Evolutionary conservation across 2,797 vertebrate species (phyloP).

Genomic region (Chelon auratus): DNA sequence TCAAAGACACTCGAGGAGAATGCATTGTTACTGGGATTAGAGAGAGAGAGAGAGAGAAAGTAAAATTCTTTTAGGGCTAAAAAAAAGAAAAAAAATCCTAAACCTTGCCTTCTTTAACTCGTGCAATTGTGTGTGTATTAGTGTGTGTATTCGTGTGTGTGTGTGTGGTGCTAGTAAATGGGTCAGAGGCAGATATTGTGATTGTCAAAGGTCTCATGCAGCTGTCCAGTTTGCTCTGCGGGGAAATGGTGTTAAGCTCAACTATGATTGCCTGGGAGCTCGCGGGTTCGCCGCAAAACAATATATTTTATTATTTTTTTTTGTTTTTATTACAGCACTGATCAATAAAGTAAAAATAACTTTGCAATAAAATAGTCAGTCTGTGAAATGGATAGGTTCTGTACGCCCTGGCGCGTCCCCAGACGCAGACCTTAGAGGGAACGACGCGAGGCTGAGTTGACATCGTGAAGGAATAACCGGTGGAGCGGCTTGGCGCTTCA

Average conservation of each 20-base stretch:
- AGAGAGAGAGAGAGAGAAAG: neutral
- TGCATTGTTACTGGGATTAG: conserved; percentile 24
- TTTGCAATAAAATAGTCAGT: conserved; percentile 38
- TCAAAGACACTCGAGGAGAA: conserved; percentile 36
- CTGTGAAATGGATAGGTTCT: conserved; percentile 36
- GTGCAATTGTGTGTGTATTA: neutral
- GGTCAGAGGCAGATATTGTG: conserved; percentile 37
- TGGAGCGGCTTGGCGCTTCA: conserved; percentile 24
- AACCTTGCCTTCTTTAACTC: conserved; percentile 10
- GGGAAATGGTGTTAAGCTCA: conserved; percentile 17
- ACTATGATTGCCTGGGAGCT: conserved; percentile 25
- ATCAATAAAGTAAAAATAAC: conserved; percentile 63
- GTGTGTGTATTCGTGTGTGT: conserved; percentile 2
- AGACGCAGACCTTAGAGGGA: conserved; percentile 10
- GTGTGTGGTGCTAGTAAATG: conserved; percentile 5
- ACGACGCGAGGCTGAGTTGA: conserved; percentile 24
- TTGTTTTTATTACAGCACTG: neutral
- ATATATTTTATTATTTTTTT: no score
- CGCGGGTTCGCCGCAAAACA: conserved; percentile 37
- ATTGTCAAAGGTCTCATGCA: conserved; percentile 16
- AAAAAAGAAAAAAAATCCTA: neutral
- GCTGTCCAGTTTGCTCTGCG: conserved; percentile 16
- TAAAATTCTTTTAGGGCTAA: neutral
- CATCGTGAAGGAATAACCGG: conserved; percentile 10
- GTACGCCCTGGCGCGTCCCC: conserved; percentile 34